Percentiles rank a stretch among this genome's conserved stretches.
Conservation (phyloP, 2,797 vertebrate genomes). For the Falco columbarius region DNA sequence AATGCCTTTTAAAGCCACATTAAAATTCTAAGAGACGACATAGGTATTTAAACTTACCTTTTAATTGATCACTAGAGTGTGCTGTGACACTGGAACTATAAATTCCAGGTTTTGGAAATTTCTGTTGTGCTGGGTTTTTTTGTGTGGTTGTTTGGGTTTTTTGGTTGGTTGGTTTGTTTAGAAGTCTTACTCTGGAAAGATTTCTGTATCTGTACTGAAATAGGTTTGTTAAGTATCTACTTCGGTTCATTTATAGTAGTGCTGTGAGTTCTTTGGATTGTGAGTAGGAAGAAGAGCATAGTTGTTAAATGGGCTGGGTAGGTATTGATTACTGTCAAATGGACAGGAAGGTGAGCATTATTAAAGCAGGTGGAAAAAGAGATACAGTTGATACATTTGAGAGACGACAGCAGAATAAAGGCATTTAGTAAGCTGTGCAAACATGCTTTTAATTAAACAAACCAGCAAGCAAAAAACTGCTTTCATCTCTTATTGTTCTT, state of each 20-base stretch:
- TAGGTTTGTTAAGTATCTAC: background rate
- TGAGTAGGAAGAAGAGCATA: background rate
- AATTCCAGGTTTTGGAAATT: background rate
- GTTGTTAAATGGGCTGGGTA: background rate
- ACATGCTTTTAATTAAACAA: background rate
- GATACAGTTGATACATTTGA: background rate
- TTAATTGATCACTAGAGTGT: constrained; percentile 58
- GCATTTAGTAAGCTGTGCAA: background rate
- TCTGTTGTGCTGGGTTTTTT: background rate
- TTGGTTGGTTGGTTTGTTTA: background rate
- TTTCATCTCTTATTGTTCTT: background rate
- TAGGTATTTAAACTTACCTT: background rate
- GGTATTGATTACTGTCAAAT: background rate
- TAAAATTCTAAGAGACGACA: background rate
- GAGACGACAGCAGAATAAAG: background rate
- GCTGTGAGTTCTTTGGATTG: background rate
- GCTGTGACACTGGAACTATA: constrained; percentile 42
- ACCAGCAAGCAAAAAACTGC: background rate
- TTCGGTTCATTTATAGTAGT: background rate
- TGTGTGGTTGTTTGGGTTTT: background rate
- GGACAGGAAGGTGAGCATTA: background rate
- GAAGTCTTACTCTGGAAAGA: background rate
- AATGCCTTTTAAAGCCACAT: background rate
- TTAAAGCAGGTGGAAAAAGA: background rate
- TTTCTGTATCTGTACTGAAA: background rate